These are phyloP conservation scores for Trichogramma pretiosum DNA, from an alignment of 1,140 invertebrate genomes.

Conservation along the genomic window DNA sequence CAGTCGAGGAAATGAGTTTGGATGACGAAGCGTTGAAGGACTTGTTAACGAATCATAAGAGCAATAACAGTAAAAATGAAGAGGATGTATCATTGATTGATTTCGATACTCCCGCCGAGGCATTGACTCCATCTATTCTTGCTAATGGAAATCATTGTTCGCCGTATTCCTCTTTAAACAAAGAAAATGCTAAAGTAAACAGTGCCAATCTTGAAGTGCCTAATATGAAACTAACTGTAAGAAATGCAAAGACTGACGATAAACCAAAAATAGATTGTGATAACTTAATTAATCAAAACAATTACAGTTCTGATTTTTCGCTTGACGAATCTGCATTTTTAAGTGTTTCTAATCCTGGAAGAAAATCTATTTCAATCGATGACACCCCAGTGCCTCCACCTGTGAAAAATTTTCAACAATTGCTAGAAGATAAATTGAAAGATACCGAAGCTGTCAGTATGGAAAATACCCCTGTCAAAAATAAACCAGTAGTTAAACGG, in stretches of 20 bases:
- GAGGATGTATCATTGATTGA: conserved; percentile 9
- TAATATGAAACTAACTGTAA: not conserved
- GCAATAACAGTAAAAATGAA: not conserved
- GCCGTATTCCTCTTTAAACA: not conserved
- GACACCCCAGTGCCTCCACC: conserved; percentile 40
- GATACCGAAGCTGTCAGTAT: conserved; percentile 17
- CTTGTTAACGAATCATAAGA: not conserved
- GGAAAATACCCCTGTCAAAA: conserved; percentile 12
- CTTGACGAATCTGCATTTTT: conserved; percentile 25
- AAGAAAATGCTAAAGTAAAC: conserved; percentile 5
- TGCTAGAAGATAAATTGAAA: conserved; percentile 38
- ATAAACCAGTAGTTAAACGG: conserved; percentile 24
- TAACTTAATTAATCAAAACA: conserved; percentile 5
- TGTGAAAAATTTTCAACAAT: conserved; percentile 37
- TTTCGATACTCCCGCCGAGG: conserved; percentile 13
- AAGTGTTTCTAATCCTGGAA: conserved; percentile 16
- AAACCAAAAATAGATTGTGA: conserved; percentile 1
- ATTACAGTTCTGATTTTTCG: conserved; percentile 15
- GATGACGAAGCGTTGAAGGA: not conserved
- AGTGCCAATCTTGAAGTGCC: not conserved
- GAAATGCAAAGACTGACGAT: not conserved
- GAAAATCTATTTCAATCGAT: conserved; percentile 26
- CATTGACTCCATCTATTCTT: not conserved
- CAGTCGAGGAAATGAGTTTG: conserved; percentile 21
- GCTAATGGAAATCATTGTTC: not conserved